Conservation (phyloP, 2,113 vertebrate genomes). For the Nycticebus coucang region DNA sequence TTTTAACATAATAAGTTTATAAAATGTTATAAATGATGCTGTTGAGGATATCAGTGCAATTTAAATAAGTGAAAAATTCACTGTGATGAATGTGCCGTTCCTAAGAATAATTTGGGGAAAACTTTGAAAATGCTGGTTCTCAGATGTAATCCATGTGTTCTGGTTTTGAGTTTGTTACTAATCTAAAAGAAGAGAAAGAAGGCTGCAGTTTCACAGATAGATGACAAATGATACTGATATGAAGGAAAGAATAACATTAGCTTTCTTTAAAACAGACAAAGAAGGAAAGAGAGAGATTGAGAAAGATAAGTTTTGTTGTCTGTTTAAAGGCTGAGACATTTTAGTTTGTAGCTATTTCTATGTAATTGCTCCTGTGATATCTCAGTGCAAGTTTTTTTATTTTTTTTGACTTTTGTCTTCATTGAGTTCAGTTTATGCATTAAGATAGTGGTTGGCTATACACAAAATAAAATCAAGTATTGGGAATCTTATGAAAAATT, state of each 20-base stretch:
- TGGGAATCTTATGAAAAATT: not conserved
- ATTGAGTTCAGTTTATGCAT: not conserved
- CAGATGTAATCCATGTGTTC: not conserved
- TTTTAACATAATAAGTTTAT: not conserved
- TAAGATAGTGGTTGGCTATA: not conserved
- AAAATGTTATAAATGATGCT: constrained; percentile 44
- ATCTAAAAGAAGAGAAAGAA: not conserved
- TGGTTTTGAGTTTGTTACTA: constrained; percentile 24
- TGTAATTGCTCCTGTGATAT: not conserved
- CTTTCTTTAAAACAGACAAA: not conserved
- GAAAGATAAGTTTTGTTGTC: not conserved
- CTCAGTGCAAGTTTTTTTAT: not conserved
- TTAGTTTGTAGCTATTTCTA: not conserved
- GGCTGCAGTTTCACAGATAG: not conserved
- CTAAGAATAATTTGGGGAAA: constrained; percentile 12
- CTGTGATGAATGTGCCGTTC: not conserved
- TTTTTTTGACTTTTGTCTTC: not conserved
- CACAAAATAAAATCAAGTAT: constrained; percentile 14
- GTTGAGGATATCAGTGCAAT: constrained; percentile 33
- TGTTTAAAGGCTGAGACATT: not conserved
- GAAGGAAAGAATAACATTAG: not conserved
- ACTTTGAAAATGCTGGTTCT: not conserved
- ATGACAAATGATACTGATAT: not conserved
- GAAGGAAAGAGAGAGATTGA: not conserved
- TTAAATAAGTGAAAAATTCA: constrained; percentile 4